Base-by-base conservation (phyloP, 2,797 vertebrate species). In the Ctenosaura bakeri region DNA sequence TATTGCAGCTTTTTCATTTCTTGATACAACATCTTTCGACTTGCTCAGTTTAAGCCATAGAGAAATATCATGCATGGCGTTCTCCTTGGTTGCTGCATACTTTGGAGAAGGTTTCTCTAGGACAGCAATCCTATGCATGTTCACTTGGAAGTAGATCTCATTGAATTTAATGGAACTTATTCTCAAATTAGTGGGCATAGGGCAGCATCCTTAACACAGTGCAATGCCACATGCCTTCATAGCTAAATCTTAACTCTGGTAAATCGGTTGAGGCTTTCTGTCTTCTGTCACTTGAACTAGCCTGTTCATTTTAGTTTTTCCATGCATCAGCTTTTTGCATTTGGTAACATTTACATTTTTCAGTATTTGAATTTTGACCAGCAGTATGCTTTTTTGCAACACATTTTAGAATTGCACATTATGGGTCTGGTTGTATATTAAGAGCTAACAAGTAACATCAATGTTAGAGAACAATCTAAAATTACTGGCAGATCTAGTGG, bases 41-140 rank as follows among this genome's bases (percentile, higher is more conserved):
- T 82, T 82, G 20, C 35, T 29, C 22, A 22, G 4, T 74, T 69
- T 8, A 77, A 77, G 62, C 79, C 32, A 14, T 38, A 1, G 16
- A 88, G 71, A 79, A 54, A 16, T 8, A 1, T 0, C 73, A 66
- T 3, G 50, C 8, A 7, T 42, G 22, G 42, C 2, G 69, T 38
- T 74, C 59, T 18, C 38, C 29, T 80, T 6, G 54, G 35, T 85
- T 81, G 73, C 35, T 0, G 0, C 77, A 50, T 50, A 4, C 79
- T 59, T 32, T 64, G 69, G 32, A 12, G 12, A 73, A 38, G 7
- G 22, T 22, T 29, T 35, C 16, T 46, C 50, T 42, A 50, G 38
- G 3, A 54, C 16, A 71, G 4, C 0, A 24, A 4, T 84, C 2
- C 42, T 9, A 0, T 0, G 12, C 35, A 52, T 85, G 42, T 71